Base-by-base conservation (phyloP, 2,797 vertebrate species). In the Vespertilio murinus region DNA sequence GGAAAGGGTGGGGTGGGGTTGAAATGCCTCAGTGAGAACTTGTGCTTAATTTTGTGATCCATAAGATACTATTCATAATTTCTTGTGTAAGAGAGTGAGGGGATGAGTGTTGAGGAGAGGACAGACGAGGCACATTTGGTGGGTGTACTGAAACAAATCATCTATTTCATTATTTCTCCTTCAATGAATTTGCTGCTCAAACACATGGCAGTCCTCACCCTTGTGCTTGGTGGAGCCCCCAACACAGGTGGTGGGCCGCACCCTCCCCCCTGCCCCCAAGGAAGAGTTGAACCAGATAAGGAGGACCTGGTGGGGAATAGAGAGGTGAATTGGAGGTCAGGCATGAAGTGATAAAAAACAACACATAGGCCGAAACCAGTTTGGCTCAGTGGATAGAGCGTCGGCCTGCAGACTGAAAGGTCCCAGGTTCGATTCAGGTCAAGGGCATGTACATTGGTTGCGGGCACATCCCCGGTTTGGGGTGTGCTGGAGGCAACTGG, bases 51-150 rank as follows among this genome's bases (percentile, higher is more conserved):
- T 83, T 73, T 67, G 13, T 64, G 18, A 71, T 49, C 65, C 45
- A 47, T 88, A 88, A 91, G 90, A 40, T 30, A 17, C 28, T 84
- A 81, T 54, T 84, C 91, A 95, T 52, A 59, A 25, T 84, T 70
- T 90, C 30, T 49, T 38, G 56, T 84, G 52, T 65, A 4, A 49
- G 64, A 71, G 38, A 33, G 20, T 17, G 40, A 83, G 14, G 38
- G 52, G 70, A 49, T 40, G 16, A 38, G 13, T n/a, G 47, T 61
- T 77, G 73, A 87, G 54, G 75, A 91, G 14, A 9, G 33, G 80
- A 64, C 40, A 71, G 73, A 38, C 10, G 5, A 56, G 67, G 61
- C 7, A 40, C 61, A 14, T 78, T 49, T 42, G 77, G 23, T n/a
- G 38, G 33, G 25, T 33, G 33, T 89, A 25, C 78, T 74, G 56